Base-by-base conservation (phyloP, 2,888 invertebrate genomes). In the Oxycera nigricornis region DNA sequence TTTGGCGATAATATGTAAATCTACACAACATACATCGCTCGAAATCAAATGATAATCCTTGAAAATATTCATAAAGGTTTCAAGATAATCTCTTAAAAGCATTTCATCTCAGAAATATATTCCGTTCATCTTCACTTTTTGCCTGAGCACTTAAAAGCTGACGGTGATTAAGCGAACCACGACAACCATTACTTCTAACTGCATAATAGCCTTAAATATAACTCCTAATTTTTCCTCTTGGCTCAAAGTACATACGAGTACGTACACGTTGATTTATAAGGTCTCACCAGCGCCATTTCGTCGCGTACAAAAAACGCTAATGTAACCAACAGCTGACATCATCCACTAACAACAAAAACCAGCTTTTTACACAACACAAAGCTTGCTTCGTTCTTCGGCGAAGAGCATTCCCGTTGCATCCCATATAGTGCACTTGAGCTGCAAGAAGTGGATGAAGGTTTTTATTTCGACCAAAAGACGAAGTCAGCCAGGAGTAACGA, bases 401-500 rank as follows among this genome's bases (percentile, higher is more conserved):
- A n/a, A 28, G 28, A 22, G 14, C 30, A 59, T 59, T 59, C 28
- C 14, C 20, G n/a, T 28, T 59, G 26, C 17, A 28, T 28, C 20
- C 6, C 55, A 24, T 55, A 55, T 24, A 55, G 11, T 20, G 17
- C 22, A 6, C 55, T 55, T 20, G 55, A 24, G 26, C n/a, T 46
- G 46, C 46, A 46, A 46, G 46, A 46, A 46, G 46, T 24, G 28
- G 28, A 59, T 14, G 28, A 28, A 28, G 28, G 59, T 11, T 59
- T 59, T 26, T 46, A 2, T 11, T 46, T 46, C 17, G 46, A 24
- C 59, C n/a, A 26, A 59, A 59, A 1, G 28, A 59, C 11, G 28
- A 59, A 59, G 11, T 28, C 59, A 59, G 28, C 59, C 59, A 59
- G 17, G 59, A 59, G 59, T 59, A 59, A 59, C 59, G 17, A 9